Conservation (phyloP, 2,113 vertebrate species). For the Mobula birostris region DNA sequence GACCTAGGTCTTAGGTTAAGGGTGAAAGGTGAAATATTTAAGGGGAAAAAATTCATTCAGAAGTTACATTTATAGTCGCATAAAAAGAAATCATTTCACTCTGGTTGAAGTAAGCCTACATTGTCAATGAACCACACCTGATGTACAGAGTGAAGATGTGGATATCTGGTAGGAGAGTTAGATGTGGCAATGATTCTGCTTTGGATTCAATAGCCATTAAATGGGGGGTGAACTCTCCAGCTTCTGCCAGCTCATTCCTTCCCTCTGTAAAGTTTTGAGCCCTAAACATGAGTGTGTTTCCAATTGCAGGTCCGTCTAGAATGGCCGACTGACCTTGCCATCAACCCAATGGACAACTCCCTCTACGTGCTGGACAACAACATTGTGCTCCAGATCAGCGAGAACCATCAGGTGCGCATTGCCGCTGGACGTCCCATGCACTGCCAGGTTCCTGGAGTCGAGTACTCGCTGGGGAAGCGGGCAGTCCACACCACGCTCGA, state of each 20-base stretch:
- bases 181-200: not conserved
- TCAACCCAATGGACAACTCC: conserved; percentile 96
- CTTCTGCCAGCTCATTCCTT: not conserved
- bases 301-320: conserved; percentile 80
- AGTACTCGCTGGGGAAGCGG: conserved; percentile 68
- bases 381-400: conserved; percentile 86
- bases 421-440: conserved; percentile 83
- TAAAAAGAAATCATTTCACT: not conserved
- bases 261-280: not conserved
- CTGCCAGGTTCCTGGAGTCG: conserved; percentile 77
- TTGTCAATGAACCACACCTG: not conserved
- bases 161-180: not conserved
- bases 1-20: too few relatives aligned
- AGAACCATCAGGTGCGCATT: conserved; percentile 88
- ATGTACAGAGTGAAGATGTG: not conserved
- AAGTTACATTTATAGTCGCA: not conserved
- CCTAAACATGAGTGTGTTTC: not conserved
- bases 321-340: conserved; percentile 90
- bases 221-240: not conserved
- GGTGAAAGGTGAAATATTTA: too few relatives aligned
- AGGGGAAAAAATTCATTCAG: not conserved
- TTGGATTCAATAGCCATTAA: not conserved
- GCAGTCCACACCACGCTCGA: conserved; percentile 83
- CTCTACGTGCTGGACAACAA: conserved; percentile 92
- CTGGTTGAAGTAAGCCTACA: not conserved